Evolutionary conservation across 2,113 vertebrate species (phyloP), one percentile per base, ranked within the genome.

Genomic region (Sapayoa aenigma): DNA sequence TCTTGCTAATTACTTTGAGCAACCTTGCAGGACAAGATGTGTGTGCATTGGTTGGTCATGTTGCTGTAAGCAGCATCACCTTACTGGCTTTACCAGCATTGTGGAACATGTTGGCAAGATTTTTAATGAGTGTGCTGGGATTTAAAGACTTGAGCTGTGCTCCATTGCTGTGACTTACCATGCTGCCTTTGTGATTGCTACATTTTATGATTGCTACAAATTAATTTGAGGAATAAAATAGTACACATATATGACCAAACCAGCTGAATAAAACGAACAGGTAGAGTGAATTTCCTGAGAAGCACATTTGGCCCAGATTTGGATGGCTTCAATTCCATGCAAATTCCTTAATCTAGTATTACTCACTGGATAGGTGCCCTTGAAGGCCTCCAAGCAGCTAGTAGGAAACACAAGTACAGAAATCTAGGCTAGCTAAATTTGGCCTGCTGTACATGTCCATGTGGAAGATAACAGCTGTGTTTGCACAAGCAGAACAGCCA

Each of bases 1-100:
- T 83, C 30, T 65, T 94, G 60, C 53, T 95, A 86, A 96, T 93
- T 93, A 94, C 78, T 94, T 90, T 37, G 68, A 94, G 41, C 75
- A 94, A 33, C n/a, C 76, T 94, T 94, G 68, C 56, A 93, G 69
- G 76, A 84, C 74, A 65, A 80, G 90, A 84, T 86, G 53, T 3
- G 14, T 69, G 53, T 84, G 80, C 73, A 50, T 75, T 60, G 73
- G 88, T 90, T 77, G 91, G 39, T 63, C 71, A 58, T 6, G 13
- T 77, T 94, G 62, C 76, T 96, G 72, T 58, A 78, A 93, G 90
- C 35, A 87, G 60, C 44, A 94, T 8, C 47, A 84, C 59, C 87
- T 88, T 35, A 58, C 37, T 72, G 69, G n/a, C 66, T 90, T 72
- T 65, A 76, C 56, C 53, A 86, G 52, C 68, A 82, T 14, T 4